These are phyloP conservation scores for Xestia ashworthii DNA, from an alignment of 2,888 invertebrate genomes.

Conservation along the genomic window DNA sequence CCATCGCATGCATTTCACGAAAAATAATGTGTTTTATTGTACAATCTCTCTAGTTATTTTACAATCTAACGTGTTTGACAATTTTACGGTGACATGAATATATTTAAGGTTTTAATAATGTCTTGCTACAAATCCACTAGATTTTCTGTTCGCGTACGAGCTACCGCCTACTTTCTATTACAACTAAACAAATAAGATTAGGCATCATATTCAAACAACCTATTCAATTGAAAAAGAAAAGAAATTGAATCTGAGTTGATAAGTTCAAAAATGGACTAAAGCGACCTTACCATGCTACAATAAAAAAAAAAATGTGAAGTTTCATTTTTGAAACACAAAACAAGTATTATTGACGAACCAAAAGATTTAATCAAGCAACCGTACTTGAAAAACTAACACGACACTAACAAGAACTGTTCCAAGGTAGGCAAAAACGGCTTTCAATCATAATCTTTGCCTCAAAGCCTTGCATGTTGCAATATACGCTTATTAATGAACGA, in stretches of 20 bases:
- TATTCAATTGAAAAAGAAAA: no score
- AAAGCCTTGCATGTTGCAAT: conserved; percentile 65
- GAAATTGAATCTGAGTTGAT: background rate
- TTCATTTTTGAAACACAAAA: background rate
- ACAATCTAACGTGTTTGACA: no score
- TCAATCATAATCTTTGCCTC: conserved; percentile 63
- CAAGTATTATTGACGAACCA: background rate
- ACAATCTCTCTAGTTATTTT: no score
- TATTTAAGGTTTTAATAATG: no score
- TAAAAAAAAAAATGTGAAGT: background rate
- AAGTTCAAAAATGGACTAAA: background rate
- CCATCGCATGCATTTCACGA: no score
- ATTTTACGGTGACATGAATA: no score
- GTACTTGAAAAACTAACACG: background rate
- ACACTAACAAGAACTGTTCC: no score
- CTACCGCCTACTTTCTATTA: background rate
- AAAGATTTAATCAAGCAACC: background rate
- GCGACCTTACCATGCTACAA: background rate
- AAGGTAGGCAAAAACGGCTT: conserved; percentile 17
- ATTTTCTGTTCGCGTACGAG: background rate
- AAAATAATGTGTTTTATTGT: no score
- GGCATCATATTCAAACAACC: background rate
- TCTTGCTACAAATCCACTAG: background rate
- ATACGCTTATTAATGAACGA: conserved; percentile 78
- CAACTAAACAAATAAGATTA: background rate